Percentiles rank a stretch among this genome's conserved stretches.
phyloP scores from a whole-genome alignment of 35 echinoderm and acorn worm genomes.

The Heliocidaris erythrogramma region DNA sequence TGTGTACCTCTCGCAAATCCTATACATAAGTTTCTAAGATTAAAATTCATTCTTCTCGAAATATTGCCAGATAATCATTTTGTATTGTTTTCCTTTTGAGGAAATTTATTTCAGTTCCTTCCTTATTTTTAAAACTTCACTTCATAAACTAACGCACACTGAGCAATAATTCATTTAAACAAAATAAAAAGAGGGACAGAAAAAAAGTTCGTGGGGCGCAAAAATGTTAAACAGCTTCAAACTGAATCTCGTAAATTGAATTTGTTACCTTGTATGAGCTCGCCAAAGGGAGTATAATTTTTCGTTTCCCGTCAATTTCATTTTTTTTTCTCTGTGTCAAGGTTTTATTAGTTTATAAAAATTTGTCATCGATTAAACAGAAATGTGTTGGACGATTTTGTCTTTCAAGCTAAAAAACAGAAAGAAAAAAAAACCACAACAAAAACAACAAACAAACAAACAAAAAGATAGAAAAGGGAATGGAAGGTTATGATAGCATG shows the following conservation, averaged over 20 bases:
- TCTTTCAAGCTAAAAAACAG: too few species aligned
- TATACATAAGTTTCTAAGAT: too few species aligned
- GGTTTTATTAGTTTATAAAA: neutral
- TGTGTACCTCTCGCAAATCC: too few species aligned
- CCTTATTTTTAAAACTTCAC: neutral
- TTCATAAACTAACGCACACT: neutral
- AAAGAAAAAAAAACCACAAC: too few species aligned
- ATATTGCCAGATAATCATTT: too few species aligned
- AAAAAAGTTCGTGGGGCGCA: neutral
- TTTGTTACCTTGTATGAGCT: conserved; percentile 9
- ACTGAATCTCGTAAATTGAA: conserved; percentile 6
- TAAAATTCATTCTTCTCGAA: too few species aligned
- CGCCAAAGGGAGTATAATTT: neutral
- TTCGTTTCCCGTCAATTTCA: conserved; percentile 27
- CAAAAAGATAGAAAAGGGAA: too few species aligned
- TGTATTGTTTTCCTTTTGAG: too few species aligned
- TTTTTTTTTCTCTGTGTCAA: neutral
- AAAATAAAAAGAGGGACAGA: neutral
- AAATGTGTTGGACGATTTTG: neutral
- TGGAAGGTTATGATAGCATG: too few species aligned
- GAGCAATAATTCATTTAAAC: neutral
- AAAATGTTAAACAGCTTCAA: neutral
- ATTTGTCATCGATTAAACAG: conserved; percentile 25
- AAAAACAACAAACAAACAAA: too few species aligned
- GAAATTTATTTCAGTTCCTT: neutral